These are phyloP conservation scores for Dolichopus griseipennis DNA, from an alignment of 2,888 invertebrate species.

Conservation along the genomic window DNA sequence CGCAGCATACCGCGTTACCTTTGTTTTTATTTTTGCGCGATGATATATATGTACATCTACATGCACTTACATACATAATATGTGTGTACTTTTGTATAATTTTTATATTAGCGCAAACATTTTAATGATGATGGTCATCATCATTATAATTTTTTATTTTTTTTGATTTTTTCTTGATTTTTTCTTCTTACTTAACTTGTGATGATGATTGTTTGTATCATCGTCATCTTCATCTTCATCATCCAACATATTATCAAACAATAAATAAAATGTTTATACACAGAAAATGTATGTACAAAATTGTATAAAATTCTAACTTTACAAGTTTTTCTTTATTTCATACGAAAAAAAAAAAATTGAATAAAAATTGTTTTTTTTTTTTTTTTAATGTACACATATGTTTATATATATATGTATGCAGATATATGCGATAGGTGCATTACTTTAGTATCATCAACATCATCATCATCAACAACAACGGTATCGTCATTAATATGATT, in stretches of 20 bases:
- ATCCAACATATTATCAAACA: neutral
- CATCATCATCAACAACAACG: too few species aligned
- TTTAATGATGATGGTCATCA: too few species aligned
- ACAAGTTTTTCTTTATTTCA: neutral
- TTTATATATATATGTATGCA: too few species aligned
- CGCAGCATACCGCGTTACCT: neutral
- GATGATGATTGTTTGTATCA: too few species aligned
- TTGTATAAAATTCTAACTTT: neutral
- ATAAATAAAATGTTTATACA: neutral
- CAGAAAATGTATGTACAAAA: neutral
- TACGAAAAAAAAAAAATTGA: neutral
- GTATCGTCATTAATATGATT: too few species aligned
- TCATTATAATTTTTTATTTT: too few species aligned
- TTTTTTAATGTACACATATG: too few species aligned
- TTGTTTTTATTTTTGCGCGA: neutral
- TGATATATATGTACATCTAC: neutral
- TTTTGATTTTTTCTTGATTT: too few species aligned
- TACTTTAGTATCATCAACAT: neutral
- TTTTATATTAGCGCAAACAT: too few species aligned
- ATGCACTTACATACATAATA: neutral
- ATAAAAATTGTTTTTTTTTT: too few species aligned
- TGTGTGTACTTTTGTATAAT: neutral
- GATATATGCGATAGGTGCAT: neutral
- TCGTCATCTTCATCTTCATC: neutral
- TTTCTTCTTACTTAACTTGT: too few species aligned